Conservation (phyloP, 2,113 vertebrate species). For the Boulengeromyrus knoepffleri region DNA sequence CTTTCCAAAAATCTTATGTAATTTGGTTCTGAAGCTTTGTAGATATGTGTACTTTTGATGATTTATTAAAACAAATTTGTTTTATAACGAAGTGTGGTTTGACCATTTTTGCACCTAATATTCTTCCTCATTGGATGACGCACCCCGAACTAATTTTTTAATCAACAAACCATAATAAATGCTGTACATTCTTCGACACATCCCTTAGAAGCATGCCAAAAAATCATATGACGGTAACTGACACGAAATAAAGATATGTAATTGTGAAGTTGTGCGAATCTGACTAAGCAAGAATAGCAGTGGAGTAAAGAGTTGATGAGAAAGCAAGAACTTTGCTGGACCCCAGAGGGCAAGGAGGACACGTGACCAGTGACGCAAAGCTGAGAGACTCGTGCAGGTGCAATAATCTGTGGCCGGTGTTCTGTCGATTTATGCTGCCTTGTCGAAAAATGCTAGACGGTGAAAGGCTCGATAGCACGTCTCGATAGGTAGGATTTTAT, state of each 20-base stretch:
- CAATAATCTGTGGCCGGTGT: not conserved
- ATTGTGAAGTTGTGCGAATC: not conserved
- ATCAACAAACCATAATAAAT: not conserved
- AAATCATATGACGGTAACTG: not conserved
- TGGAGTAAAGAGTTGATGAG: not conserved
- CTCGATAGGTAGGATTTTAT: no score
- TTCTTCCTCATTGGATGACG: not conserved
- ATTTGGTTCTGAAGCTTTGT: constrained; percentile 61
- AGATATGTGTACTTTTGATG: constrained; percentile 60
- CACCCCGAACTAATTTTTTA: not conserved
- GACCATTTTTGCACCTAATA: not conserved
- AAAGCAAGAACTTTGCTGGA: not conserved
- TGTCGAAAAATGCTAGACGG: no score
- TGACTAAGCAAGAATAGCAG: not conserved
- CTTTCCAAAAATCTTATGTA: constrained; percentile 59
- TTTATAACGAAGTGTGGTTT: constrained; percentile 38
- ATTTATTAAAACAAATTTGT: constrained; percentile 60
- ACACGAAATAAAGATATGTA: not conserved
- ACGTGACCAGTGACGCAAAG: not conserved
- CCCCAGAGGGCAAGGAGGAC: not conserved
- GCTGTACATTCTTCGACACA: not conserved
- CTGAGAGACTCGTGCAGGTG: not conserved
- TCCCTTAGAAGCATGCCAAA: not conserved
- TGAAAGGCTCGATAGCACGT: no score
- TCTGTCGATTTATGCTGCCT: no score